Evolutionary conservation across 1,140 invertebrate species (phyloP).

Genomic region (Andrena cerasifolii): DNA sequence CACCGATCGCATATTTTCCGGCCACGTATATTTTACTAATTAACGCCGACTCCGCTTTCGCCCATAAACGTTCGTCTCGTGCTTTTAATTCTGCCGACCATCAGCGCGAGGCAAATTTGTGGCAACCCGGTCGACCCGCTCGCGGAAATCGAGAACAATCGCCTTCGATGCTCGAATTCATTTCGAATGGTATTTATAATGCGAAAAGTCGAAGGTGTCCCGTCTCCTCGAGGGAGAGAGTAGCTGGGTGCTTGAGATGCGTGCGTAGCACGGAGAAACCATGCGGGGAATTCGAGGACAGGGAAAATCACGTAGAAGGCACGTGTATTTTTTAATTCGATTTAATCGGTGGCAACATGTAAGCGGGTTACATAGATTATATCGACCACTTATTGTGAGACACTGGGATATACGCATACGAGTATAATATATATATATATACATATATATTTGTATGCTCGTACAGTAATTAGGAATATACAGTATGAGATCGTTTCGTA

Average conservation of each 20-base stretch:
- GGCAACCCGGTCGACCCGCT: not conserved
- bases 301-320: slow-evolving; percentile 25
- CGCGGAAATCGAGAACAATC: not conserved
- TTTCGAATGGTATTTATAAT: not conserved
- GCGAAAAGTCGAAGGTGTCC: not conserved
- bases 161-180: not conserved
- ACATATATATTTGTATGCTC: slow-evolving; percentile 3
- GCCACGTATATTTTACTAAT: slow-evolving; percentile 40
- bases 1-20: slow-evolving; percentile 29
- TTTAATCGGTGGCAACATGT: slow-evolving; percentile 58
- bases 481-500: slow-evolving; percentile 64
- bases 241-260: too few species aligned
- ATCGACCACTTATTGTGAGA: slow-evolving; percentile 54
- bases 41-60: slow-evolving; percentile 15
- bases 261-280: not conserved
- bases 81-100: not conserved
- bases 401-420: slow-evolving; percentile 53
- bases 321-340: slow-evolving; percentile 51
- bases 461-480: slow-evolving; percentile 56
- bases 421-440: slow-evolving; percentile 42
- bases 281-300: slow-evolving; percentile 2
- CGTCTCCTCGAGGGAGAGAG: not conserved
- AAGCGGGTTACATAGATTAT: slow-evolving; percentile 63
- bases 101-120: not conserved
- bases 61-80: not conserved